Base-by-base conservation (phyloP, 2,888 invertebrate species). In the Melieria crassipennis region DNA sequence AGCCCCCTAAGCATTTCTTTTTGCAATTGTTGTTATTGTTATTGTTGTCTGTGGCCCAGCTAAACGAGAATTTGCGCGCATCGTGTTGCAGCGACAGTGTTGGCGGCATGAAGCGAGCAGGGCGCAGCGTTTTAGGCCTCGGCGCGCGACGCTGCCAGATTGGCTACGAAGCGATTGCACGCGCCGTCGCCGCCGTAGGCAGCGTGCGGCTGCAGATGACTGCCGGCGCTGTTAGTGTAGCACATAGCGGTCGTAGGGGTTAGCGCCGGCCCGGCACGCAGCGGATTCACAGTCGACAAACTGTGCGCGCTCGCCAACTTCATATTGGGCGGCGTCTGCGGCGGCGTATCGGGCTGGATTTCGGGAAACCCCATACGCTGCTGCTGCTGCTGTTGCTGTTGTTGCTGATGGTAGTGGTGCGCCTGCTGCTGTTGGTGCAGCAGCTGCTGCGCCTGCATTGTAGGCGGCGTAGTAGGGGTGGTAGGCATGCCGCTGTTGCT, bases 281-380 rank as follows among this genome's bases (percentile, higher is more conserved):
- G 90, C 79, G 92, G 89, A 80, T 90, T 92, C 86, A 90, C 91
- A 83, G 91, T 30, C 30, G 30, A 30, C 30, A 30, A 30, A 30
- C 30, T 30, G 30, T 30, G 30, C 30, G 30, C 30, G 86, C 92
- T 92, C 81, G 93, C 92, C 83, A 95, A 91, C 87, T 96, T 96
- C 94, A 96, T 94, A 88, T 94, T 96, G 85, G 96, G 96, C 76
- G 96, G 96, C 75, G 96, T 97, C 88, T 96, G 96, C 13, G 96
- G 96, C 78, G 96, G 96, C 74, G 96, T 96, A 88, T 96, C 96
- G 79, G 87, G 91, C 84, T 93, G 92, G 86, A 95, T 92, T 88
- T 95, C 93, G 84, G 94, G 93, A 89, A 95, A 94, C 84, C 94
- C 92, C 87, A 93, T 91, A 84, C 83, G 83, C 76, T 84, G 79